phyloP scores from a whole-genome alignment of 2,888 invertebrate species.

The Xanthorhoe designata region DNA sequence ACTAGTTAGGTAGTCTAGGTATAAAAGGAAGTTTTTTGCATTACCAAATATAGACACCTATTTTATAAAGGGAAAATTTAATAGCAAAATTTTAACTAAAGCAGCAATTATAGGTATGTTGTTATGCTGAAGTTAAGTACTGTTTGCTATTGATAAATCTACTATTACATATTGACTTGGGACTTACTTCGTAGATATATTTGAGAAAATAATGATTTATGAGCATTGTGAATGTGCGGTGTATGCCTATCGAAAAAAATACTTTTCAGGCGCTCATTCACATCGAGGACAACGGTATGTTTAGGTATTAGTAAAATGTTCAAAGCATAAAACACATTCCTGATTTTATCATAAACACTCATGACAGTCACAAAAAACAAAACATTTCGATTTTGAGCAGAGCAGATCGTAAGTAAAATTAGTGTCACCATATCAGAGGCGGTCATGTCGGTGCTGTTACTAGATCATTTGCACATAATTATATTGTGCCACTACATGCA shows the following conservation, averaged over 20 bases:
- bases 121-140: slow-evolving; percentile 28
- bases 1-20: slow-evolving; percentile 4
- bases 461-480: slow-evolving; percentile 73
- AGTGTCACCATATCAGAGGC: slow-evolving; percentile 64
- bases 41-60: slow-evolving; percentile 3
- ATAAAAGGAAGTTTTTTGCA: slow-evolving; percentile 3
- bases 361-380: slow-evolving; percentile 49
- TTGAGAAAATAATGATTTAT: slow-evolving; percentile 26
- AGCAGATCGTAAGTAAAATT: slow-evolving; percentile 52
- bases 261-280: slow-evolving; percentile 57
- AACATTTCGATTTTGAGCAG: slow-evolving; percentile 46
- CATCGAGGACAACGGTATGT: slow-evolving; percentile 50
- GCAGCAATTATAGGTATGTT: slow-evolving; percentile 21
- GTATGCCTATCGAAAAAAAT: slow-evolving; percentile 36
- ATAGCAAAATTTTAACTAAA: slow-evolving; percentile 13
- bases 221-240: slow-evolving; percentile 31
- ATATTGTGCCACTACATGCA: slow-evolving; percentile 79
- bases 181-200: slow-evolving; percentile 41
- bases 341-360: slow-evolving; percentile 49
- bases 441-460: slow-evolving; percentile 69
- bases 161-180: slow-evolving; percentile 30
- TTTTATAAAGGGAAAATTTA: slow-evolving; percentile 5
- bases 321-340: slow-evolving; percentile 57
- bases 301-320: slow-evolving; percentile 47
- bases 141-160: slow-evolving; percentile 35